Percentiles rank a stretch among this genome's conserved stretches.
Evolutionary conservation across 2,113 vertebrate species (phyloP).

Genomic region (Sinocyclocheilus anshuiensis): DNA sequence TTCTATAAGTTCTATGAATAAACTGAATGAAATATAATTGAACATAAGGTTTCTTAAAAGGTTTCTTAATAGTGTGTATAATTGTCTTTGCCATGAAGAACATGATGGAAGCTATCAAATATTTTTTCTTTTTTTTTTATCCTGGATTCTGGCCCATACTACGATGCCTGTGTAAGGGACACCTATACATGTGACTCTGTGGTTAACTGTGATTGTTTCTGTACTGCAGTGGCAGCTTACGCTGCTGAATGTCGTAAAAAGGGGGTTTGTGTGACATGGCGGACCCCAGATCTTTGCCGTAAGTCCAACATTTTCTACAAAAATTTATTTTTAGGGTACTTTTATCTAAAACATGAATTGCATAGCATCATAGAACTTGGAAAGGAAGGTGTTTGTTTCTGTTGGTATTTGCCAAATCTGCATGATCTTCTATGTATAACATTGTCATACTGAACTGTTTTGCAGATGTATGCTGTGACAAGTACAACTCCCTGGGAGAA

Average conservation of each 20-base stretch:
- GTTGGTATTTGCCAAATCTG: neutral
- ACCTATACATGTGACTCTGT: constrained; percentile 87
- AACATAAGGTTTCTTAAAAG: neutral
- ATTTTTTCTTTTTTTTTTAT: neutral
- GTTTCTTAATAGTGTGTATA: neutral
- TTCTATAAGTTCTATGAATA: no score
- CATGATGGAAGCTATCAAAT: neutral
- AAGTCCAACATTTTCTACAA: constrained; percentile 64
- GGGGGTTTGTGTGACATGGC: constrained; percentile 84
- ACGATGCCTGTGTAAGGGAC: constrained; percentile 86
- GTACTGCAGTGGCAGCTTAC: constrained; percentile 88
- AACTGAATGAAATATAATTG: no score
- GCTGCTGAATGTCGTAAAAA: constrained; percentile 82
- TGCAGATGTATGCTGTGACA: constrained; percentile 77
- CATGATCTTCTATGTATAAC: neutral
- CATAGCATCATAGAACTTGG: neutral
- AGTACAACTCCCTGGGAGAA: constrained; percentile 72
- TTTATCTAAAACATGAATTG: no score
- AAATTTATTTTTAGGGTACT: neutral
- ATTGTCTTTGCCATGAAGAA: neutral
- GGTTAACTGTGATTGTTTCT: constrained; percentile 93
- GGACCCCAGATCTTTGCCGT: constrained; percentile 88
- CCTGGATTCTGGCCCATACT: constrained; percentile 76
- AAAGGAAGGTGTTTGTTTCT: neutral
- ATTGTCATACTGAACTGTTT: neutral